Evolutionary conservation across 1,140 invertebrate species (phyloP).

Genomic region (Solenopsis invicta): DNA sequence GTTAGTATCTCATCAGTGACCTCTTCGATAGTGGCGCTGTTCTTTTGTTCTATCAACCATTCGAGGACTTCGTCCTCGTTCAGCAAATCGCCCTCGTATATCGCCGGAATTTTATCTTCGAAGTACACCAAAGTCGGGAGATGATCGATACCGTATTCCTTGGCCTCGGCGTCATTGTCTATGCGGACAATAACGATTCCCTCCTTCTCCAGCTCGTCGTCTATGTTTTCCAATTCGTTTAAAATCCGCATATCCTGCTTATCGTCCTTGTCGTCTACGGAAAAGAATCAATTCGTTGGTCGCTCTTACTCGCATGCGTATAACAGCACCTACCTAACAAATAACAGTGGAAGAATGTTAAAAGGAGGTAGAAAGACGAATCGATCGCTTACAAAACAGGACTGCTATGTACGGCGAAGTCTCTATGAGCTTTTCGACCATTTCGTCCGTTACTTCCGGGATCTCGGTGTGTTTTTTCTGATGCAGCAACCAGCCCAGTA

Average conservation of each 20-base stretch:
- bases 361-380: slow-evolving; percentile 76
- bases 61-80: slow-evolving; percentile 97
- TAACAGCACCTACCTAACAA: slow-evolving; percentile 73
- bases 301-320: slow-evolving; percentile 56
- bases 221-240: slow-evolving; percentile 97
- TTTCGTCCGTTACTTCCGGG: slow-evolving; percentile 96
- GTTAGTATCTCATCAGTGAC: slow-evolving; percentile 96
- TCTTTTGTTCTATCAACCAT: slow-evolving; percentile 96
- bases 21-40: slow-evolving; percentile 97
- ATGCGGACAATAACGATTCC: slow-evolving; percentile 96
- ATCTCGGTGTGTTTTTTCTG: slow-evolving; percentile 96
- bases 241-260: slow-evolving; percentile 95
- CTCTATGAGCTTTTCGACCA: slow-evolving; percentile 97
- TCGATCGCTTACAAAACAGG: slow-evolving; percentile 92
- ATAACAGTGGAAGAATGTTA: slow-evolving; percentile 75
- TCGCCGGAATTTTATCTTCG: slow-evolving; percentile 96
- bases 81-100: slow-evolving; percentile 96
- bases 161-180: slow-evolving; percentile 95
- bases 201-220: slow-evolving; percentile 96
- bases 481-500: slow-evolving; percentile 95
- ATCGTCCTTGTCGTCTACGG: slow-evolving; percentile 95
- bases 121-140: slow-evolving; percentile 96
- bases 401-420: slow-evolving; percentile 93
- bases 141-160: slow-evolving; percentile 96
- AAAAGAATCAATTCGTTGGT: slow-evolving; percentile 69